These are phyloP conservation scores for Pomatorhinus ruficollis DNA, from an alignment of 2,113 vertebrate species.

Conservation along the genomic window DNA sequence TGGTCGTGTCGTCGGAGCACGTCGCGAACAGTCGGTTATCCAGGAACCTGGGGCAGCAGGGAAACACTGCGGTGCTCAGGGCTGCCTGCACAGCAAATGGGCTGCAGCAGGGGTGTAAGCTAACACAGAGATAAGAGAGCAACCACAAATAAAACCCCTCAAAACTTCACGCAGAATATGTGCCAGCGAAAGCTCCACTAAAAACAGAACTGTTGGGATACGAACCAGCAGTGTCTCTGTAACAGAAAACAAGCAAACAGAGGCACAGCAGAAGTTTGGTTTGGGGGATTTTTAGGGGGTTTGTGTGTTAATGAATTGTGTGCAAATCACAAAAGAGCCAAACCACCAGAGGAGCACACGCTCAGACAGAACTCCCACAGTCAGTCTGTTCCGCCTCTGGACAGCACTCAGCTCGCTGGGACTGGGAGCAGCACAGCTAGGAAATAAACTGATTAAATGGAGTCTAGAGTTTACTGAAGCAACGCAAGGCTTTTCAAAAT, in stretches of 20 bases:
- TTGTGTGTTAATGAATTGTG: background rate
- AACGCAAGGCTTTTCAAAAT: background rate
- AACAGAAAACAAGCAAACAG: background rate
- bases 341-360: background rate
- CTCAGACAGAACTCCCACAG: background rate
- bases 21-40: slow-evolving; percentile 98
- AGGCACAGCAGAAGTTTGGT: background rate
- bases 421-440: background rate
- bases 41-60: slow-evolving; percentile 82
- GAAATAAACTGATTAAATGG: background rate
- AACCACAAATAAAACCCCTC: background rate
- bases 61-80: background rate
- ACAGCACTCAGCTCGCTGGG: background rate
- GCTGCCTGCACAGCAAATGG: background rate
- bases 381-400: fast-evolving
- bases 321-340: background rate
- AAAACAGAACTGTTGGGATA: background rate
- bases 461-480: background rate
- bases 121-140: background rate
- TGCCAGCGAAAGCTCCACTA: fast-evolving
- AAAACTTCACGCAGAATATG: background rate
- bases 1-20: slow-evolving; percentile 97
- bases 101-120: background rate
- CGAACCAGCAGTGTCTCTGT: fast-evolving
- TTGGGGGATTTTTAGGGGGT: fast-evolving